Evolutionary conservation across 2,113 vertebrate species (phyloP).

Genomic region (Xyrauchen texanus): DNA sequence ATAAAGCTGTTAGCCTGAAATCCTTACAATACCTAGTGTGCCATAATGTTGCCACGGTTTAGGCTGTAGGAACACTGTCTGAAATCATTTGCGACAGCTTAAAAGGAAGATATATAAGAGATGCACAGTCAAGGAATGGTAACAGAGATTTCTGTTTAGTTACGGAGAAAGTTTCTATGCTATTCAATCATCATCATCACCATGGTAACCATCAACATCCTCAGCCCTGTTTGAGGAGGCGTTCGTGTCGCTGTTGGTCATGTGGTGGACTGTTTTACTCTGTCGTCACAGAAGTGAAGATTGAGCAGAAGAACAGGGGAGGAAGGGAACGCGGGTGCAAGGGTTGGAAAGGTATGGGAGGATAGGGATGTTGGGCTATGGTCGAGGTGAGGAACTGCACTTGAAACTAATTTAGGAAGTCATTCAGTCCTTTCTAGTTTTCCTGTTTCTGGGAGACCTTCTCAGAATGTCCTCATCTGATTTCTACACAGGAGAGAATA

Average conservation of each 20-base stretch:
- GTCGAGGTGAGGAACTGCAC: slow-evolving; percentile 19
- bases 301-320: slow-evolving; percentile 42
- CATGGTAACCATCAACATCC: slow-evolving; percentile 49
- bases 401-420: slow-evolving; percentile 32
- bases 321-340: slow-evolving; percentile 13
- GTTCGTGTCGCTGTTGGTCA: slow-evolving; percentile 15
- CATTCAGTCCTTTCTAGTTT: slow-evolving; percentile 87
- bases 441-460: slow-evolving; percentile 94
- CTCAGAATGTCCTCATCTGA: slow-evolving; percentile 89
- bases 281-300: slow-evolving; percentile 42
- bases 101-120: slow-evolving; percentile 39
- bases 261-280: slow-evolving; percentile 49
- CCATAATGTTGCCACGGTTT: slow-evolving; percentile 47
- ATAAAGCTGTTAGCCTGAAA: not conserved
- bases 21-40: slow-evolving; percentile 1
- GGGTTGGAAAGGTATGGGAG: not conserved
- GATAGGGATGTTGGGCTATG: not conserved
- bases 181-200: slow-evolving; percentile 56
- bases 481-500: slow-evolving; percentile 60
- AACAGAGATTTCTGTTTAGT: slow-evolving; percentile 60
- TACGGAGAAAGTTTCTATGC: slow-evolving; percentile 57
- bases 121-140: slow-evolving; percentile 65
- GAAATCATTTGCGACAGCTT: slow-evolving; percentile 11
- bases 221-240: slow-evolving; percentile 34
- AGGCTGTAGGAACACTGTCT: slow-evolving; percentile 51